These are phyloP conservation scores for Cetoscarus ocellatus DNA, from an alignment of 2,797 vertebrate genomes.

Conservation along the genomic window DNA sequence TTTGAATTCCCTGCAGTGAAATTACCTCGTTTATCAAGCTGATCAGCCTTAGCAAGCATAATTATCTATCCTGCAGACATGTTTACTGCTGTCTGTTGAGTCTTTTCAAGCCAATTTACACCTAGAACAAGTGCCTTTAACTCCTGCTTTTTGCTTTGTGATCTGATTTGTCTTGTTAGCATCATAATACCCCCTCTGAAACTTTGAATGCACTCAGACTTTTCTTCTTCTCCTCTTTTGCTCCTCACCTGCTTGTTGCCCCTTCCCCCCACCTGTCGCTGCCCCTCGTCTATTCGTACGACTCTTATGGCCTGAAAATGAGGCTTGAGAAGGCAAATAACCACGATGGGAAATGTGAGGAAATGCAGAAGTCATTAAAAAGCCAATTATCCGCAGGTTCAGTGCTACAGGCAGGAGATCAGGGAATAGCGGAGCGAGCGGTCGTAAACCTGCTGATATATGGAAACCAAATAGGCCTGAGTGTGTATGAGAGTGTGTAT, in stretches of 20 bases:
- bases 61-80: slow-evolving; percentile 4
- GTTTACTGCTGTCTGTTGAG: slow-evolving; percentile 1
- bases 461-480: slow-evolving; percentile 87
- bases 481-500: slow-evolving; percentile 14
- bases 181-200: background rate
- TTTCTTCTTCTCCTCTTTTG: background rate
- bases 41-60: background rate
- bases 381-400: slow-evolving; percentile 86
- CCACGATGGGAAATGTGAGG: slow-evolving; percentile 60
- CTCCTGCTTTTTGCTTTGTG: slow-evolving; percentile 11
- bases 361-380: slow-evolving; percentile 91
- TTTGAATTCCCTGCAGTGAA: slow-evolving; percentile 4
- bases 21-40: slow-evolving; percentile 24
- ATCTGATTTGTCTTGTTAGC: slow-evolving; percentile 3
- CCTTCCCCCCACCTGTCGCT: slow-evolving; percentile 28
- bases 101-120: background rate
- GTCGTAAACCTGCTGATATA: slow-evolving; percentile 88
- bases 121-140: background rate
- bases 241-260: background rate
- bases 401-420: slow-evolving; percentile 78
- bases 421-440: slow-evolving; percentile 82
- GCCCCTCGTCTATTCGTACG: slow-evolving; percentile 23
- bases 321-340: slow-evolving; percentile 69
- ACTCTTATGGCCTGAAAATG: slow-evolving; percentile 53
- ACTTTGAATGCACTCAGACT: background rate